Base-by-base conservation (phyloP, 2,888 invertebrate species). In the Heliconius cydno region DNA sequence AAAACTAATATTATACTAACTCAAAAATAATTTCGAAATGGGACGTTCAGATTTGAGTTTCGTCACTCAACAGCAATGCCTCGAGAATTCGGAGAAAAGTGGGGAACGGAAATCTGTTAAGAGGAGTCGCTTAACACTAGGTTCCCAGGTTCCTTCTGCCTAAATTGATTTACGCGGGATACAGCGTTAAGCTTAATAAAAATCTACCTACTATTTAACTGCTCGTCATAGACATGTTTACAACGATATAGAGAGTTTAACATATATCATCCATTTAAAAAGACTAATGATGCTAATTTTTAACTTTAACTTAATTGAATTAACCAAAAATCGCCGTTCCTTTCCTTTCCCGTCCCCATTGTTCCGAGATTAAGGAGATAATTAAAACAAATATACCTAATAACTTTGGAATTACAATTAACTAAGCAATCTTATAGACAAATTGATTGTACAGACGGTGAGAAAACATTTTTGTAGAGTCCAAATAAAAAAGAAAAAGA, bases 351-450 rank as follows among this genome's bases (percentile, higher is more conserved):
- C 88, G 88, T 92, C 91, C 86, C 92, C 90, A 94, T 94, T 94
- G 94, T 94, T 91, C 87, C 83, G 83, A 83, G 90, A 92, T 92
- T 87, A 78, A 80, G 82, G 80, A 67, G 94, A 94, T 94, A 94
- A 90, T 88, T 82, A 90, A 92, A 92, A 94, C 94, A 94, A 94
- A 94, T 94, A 92, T 92, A 90, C 89, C 93, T 94, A 94, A 94
- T 94, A 94, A 94, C 88, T 86, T 87, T 85, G 88, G 87, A 88
- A 71, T 88, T 88, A 86, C 87, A 92, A 92, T 93, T 92, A 93
- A 92, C 91, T 88, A 89, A 91, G 91, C 89, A 90, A 93, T 92
- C 92, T 90, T 88, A 88, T 87, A 87, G 93, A 95, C 92, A 90
- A 93, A 94, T 94, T 90, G 90, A 80, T 78, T 79, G 83, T 75